Evolutionary conservation across 2,797 vertebrate species (phyloP).

Genomic region (Poecilia wingei): DNA sequence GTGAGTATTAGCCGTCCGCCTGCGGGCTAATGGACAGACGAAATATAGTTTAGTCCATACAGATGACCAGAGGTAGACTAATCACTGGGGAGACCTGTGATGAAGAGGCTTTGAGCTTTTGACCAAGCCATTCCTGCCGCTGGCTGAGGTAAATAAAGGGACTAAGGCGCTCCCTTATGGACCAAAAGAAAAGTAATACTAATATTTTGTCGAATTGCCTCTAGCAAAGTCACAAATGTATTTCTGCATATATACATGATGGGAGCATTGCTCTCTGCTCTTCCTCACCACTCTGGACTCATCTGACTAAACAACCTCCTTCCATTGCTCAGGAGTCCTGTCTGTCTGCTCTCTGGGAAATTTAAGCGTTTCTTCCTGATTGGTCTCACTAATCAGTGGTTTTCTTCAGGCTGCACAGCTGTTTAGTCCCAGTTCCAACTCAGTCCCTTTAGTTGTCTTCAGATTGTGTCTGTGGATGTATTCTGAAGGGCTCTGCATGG

Average conservation of each 20-base stretch:
- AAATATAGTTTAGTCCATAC: constrained; percentile 70
- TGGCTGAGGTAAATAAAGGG: constrained; percentile 12
- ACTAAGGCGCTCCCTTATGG: background rate
- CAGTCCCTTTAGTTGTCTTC: background rate
- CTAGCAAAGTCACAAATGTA: background rate
- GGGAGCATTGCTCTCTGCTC: background rate
- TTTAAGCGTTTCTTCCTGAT: background rate
- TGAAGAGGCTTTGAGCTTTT: constrained; percentile 29
- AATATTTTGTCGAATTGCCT: background rate
- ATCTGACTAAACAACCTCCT: background rate
- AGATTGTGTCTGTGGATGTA: background rate
- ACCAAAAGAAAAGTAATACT: background rate
- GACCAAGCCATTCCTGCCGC: constrained; percentile 10
- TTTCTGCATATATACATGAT: background rate
- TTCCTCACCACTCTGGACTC: background rate
- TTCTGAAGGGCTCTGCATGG: too few species aligned
- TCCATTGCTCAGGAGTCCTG: background rate
- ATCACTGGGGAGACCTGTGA: constrained; percentile 48
- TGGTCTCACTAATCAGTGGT: background rate
- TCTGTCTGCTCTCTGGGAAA: background rate
- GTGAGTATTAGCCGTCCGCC: constrained; percentile 71
- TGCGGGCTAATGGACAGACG: constrained; percentile 67
- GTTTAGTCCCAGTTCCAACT: background rate
- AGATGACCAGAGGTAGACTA: constrained; percentile 58
- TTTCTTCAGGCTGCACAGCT: background rate